A percentile compares a stretch with the other conserved stretches of the same genome.
These are phyloP conservation scores for Laticauda colubrina DNA, from an alignment of 2,113 vertebrate species.

Conservation along the genomic window DNA sequence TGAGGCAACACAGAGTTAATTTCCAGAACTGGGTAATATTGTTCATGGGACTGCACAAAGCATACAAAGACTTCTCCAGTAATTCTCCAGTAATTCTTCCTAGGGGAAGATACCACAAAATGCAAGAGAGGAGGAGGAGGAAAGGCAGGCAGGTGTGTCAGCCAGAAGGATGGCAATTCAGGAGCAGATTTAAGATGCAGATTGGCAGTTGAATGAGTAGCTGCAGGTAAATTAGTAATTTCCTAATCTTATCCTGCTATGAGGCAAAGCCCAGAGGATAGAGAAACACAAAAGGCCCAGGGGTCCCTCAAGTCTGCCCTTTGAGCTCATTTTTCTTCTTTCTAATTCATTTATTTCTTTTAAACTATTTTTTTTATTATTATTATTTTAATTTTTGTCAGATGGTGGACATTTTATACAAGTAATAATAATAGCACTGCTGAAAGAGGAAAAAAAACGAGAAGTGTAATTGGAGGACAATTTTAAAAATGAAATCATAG, in stretches of 20 bases:
- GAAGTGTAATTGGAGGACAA: background rate
- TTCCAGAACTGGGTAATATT: background rate
- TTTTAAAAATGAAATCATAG: background rate
- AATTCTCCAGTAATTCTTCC: background rate
- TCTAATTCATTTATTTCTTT: background rate
- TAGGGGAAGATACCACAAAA: background rate
- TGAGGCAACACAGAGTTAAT: background rate
- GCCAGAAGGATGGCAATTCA: background rate
- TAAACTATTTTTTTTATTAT: background rate
- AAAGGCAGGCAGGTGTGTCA: background rate
- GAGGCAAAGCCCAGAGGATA: background rate
- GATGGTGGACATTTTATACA: background rate
- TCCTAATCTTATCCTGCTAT: background rate
- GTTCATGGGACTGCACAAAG: background rate
- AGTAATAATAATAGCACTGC: background rate
- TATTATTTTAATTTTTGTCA: background rate
- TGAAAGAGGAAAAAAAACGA: background rate
- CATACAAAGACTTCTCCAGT: background rate
- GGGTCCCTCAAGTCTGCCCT: no score
- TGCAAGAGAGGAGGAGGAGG: background rate
- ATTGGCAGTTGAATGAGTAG: background rate
- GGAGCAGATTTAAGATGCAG: background rate
- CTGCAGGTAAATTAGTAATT: background rate
- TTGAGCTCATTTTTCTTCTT: background rate
- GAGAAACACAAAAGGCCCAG: background rate